Percentiles rank a stretch among this genome's conserved stretches.
phyloP scores from a whole-genome alignment of 2,888 invertebrate species.

The Troilus luridus region DNA sequence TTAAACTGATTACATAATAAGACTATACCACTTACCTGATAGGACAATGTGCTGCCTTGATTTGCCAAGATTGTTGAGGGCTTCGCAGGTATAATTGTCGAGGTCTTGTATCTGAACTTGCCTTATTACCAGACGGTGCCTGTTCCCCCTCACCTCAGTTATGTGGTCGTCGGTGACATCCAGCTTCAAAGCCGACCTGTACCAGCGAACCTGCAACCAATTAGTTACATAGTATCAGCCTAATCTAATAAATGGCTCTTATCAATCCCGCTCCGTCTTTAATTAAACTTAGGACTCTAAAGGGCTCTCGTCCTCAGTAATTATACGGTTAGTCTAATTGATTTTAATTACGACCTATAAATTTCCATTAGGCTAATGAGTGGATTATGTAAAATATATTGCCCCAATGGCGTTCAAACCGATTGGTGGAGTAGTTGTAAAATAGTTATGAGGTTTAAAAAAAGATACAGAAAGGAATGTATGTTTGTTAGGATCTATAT shows the following conservation, averaged over 20 bases:
- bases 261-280: background rate
- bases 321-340: conserved; percentile 11
- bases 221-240: background rate
- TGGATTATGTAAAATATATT: conserved; percentile 6
- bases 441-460: background rate
- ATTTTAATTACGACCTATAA: conserved; percentile 1
- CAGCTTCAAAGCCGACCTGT: conserved; percentile 78
- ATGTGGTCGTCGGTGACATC: conserved; percentile 77
- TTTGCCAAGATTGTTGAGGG: conserved; percentile 78
- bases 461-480: background rate
- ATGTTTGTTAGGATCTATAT: too few relatives aligned
- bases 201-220: conserved; percentile 75
- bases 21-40: conserved; percentile 71
- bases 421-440: background rate
- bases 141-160: conserved; percentile 77
- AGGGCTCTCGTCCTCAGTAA: background rate
- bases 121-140: conserved; percentile 77
- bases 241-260: conserved; percentile 14
- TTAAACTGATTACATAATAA: background rate
- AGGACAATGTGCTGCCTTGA: conserved; percentile 76
- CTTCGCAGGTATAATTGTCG: conserved; percentile 79
- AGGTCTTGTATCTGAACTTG: conserved; percentile 78
- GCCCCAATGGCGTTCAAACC: background rate
- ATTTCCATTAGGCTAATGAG: conserved; percentile 4
- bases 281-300: background rate